phyloP scores from a whole-genome alignment of 1,140 invertebrate genomes.

The Dryas iulia region DNA sequence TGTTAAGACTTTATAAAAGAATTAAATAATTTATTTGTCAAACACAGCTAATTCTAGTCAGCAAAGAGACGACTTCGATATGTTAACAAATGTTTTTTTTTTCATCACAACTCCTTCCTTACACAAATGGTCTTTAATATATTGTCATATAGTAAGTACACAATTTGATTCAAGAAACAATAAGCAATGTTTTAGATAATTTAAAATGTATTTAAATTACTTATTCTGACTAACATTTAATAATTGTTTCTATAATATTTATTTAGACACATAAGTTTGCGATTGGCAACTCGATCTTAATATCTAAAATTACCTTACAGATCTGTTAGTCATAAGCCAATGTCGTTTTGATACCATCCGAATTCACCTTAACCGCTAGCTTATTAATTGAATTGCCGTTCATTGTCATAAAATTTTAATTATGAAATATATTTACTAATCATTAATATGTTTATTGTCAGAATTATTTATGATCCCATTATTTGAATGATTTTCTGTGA shows the following conservation, averaged over 20 bases:
- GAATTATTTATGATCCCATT: conserved; percentile 11
- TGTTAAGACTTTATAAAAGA: conserved; percentile 22
- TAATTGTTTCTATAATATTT: conserved; percentile 25
- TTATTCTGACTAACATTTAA: conserved; percentile 21
- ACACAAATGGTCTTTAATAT: conserved; percentile 2
- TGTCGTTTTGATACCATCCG: conserved; percentile 50
- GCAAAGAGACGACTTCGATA: conserved; percentile 44
- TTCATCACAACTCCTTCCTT: conserved; percentile 26
- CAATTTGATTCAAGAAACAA: not conserved
- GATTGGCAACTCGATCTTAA: conserved; percentile 67
- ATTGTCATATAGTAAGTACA: not conserved
- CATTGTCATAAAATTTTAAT: conserved; percentile 29
- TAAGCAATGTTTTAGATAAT: not conserved
- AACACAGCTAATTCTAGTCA: conserved; percentile 73
- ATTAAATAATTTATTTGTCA: conserved; percentile 69
- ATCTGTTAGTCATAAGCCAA: conserved; percentile 53
- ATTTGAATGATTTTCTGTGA: not conserved
- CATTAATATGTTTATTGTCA: conserved; percentile 39
- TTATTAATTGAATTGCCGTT: conserved; percentile 26
- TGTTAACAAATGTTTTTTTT: conserved; percentile 23
- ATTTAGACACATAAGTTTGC: conserved; percentile 54
- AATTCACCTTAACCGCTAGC: conserved; percentile 31
- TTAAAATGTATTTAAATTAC: conserved; percentile 9
- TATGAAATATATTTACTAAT: conserved; percentile 28
- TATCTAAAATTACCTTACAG: conserved; percentile 35